Evolutionary conservation across 37 sponge, comb jelly and placozoan genomes (phyloP), one percentile per base, ranked within the genome.

Genomic region (Halisarca cf. caerulea): DNA sequence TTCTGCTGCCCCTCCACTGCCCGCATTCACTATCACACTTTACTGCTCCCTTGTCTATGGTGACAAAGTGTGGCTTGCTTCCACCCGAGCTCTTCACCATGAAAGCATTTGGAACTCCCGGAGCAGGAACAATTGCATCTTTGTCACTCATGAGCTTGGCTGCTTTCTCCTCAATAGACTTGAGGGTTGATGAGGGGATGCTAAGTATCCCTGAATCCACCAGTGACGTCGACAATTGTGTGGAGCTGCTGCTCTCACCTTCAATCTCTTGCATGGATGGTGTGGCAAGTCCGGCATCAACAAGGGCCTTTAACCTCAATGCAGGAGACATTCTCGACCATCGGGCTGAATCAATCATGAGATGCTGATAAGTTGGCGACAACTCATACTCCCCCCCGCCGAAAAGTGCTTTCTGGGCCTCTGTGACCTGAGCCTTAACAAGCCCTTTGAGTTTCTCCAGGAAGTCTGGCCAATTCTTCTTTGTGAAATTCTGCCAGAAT

Each of bases 401-500:
- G 57, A 20, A 55, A 55, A 55, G 11, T 55, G 57, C 57, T 17
- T 55, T 55, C 17, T 55, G 57, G 11, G 57, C 57, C 57, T 55
- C 57, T 11, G 57, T 55, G 17, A 55, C 11, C 17, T 55, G 57
- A 55, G 57, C 11, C 57, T 55, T 55, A 11, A 17, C 11, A 20
- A 55, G 57, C 57, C 17, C 17, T 55, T 55, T 17, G 17, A 55
- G 57, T 17, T 55, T 55, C 17, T 55, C 57, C 11, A 55, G 11
- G 17, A 55, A 55, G 17, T 55, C 57, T 59, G 72, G 57, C 72
- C 30, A 27, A 41, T 27, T 47, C 60, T 83, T 39, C 40, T 83
- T 23, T 55, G 34, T 41, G 27, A 83, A 83, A 9, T 42, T n/a
- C 17, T 33, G 32, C 84, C 84, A 83, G 35, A 37, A 30, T 39